Base-by-base conservation (phyloP, 2,888 invertebrate species). In the Stenodema calcarata region DNA sequence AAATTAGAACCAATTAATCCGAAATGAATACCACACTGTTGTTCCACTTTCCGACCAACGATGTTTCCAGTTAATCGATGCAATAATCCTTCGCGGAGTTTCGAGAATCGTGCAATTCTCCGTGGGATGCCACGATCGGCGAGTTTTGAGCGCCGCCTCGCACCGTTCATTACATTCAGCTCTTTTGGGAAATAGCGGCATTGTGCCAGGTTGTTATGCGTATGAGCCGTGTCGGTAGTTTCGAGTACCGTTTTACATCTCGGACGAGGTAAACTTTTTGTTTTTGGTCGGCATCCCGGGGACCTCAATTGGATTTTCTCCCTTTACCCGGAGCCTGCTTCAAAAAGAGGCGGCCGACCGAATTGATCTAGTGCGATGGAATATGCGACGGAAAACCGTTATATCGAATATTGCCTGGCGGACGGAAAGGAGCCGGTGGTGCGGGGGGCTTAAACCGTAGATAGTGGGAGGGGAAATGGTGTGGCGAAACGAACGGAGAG, bases 321-420 rank as follows among this genome's bases (percentile, higher is more conserved):
- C 18, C n/a, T 16, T 28, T 9, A 14, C n/a, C 30, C n/a, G 6
- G 12, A 23, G 14, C n/a, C n/a, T n/a, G 27, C 28, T 73, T 28
- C 11, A 35, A 41, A 73, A 73, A 78, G 41, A 42, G 41, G 78
- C 18, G 44, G 14, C 41, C 78, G 23, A 44, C 47, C 23, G 78
- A 44, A 78, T 44, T 78, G 78, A 78, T 78, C 62, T 23, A 62
- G 44, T 75, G 30, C 44, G 78, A 44, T 23, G 78, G 78, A 78
- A 78, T 78, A 78, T 78, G 41, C 78, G 78, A 73, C 4, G 41
- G 11, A 41, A 73, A 73, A 30, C 73, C 73, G 73, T 73, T 73
- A 73, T 73, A 73, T 73, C 73, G 73, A 73, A 73, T 73, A 73
- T 73, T 73, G 73, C 14, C n/a, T 16, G 16, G 73, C 14, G 14